phyloP scores from a whole-genome alignment of 2,113 vertebrate species.

The Microcebus jonahi region DNA sequence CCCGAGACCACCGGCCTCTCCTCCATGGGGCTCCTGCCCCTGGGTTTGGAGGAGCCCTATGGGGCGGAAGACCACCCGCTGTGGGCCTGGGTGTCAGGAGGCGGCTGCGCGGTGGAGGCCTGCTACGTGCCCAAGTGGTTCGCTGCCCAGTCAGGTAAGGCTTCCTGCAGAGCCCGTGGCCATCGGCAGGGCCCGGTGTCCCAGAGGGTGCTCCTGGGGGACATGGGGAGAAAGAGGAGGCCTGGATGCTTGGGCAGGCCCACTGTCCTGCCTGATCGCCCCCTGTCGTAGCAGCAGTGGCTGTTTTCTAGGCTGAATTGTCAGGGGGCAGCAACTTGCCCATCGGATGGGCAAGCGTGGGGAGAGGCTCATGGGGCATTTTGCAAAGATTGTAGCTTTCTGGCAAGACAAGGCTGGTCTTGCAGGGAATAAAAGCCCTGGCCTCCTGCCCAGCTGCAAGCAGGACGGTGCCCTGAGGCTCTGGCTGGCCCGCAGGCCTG shows the following conservation, averaged over 20 bases:
- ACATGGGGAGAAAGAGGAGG: fast-evolving
- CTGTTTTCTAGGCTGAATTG: neutral
- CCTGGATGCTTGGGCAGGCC: neutral
- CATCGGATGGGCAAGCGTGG: fast-evolving
- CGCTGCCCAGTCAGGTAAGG: conserved; percentile 86
- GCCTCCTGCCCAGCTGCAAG: neutral
- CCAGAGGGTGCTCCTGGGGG: neutral
- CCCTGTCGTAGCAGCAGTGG: neutral
- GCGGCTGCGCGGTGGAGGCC: conserved; percentile 91
- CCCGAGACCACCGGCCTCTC: conserved; percentile 89
- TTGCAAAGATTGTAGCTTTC: neutral
- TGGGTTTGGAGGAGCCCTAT: conserved; percentile 89
- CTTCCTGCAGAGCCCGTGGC: fast-evolving
- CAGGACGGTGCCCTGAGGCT: conserved; percentile 22
- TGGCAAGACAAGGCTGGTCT: neutral
- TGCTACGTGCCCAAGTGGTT: conserved; percentile 93
- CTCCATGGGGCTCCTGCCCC: conserved; percentile 87
- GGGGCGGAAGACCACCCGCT: conserved; percentile 88
- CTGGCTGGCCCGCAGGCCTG: conserved; percentile 84
- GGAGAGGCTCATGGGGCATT: neutral
- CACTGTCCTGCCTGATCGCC: neutral
- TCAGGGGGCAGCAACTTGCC: neutral
- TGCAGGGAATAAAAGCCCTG: neutral
- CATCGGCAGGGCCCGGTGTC: neutral
- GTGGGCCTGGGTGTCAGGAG: conserved; percentile 97